Evolutionary conservation across 2,797 vertebrate genomes (phyloP).

Genomic region (Emys orbicularis): DNA sequence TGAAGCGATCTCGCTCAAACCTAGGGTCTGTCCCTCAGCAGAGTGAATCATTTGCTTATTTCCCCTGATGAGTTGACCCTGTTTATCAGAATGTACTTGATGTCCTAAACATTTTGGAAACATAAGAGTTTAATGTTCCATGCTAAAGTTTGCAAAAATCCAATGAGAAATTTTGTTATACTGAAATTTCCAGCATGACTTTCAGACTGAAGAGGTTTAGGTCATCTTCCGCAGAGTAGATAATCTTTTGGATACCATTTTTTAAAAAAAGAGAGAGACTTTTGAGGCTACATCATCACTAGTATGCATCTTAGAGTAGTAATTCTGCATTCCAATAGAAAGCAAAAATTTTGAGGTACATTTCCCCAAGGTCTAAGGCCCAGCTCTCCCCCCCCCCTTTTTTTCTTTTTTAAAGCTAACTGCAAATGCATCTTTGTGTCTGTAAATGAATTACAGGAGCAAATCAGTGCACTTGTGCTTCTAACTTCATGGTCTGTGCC

Average conservation of each 20-base stretch:
- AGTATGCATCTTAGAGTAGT: background rate
- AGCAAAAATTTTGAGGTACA: background rate
- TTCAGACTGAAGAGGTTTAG: background rate
- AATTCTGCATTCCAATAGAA: background rate
- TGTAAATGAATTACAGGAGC: background rate
- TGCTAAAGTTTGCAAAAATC: background rate
- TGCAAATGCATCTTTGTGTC: background rate
- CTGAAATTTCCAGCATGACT: background rate
- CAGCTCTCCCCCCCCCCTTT: background rate
- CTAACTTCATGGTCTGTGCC: background rate
- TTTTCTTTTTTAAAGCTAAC: background rate
- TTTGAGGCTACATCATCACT: background rate
- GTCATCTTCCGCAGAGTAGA: background rate
- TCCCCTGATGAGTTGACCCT: background rate
- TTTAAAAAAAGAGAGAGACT: background rate
- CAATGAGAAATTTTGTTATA: background rate
- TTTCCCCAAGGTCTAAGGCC: background rate
- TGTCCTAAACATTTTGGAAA: rapidly evolving
- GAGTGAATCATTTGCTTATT: background rate
- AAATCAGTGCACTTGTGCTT: rapidly evolving
- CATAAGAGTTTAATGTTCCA: background rate
- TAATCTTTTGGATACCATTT: background rate
- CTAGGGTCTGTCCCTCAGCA: background rate
- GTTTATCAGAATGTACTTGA: background rate
- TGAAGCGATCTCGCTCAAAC: background rate